Conservation (phyloP, 2,797 vertebrate species). For the Carcharodon carcharias region DNA sequence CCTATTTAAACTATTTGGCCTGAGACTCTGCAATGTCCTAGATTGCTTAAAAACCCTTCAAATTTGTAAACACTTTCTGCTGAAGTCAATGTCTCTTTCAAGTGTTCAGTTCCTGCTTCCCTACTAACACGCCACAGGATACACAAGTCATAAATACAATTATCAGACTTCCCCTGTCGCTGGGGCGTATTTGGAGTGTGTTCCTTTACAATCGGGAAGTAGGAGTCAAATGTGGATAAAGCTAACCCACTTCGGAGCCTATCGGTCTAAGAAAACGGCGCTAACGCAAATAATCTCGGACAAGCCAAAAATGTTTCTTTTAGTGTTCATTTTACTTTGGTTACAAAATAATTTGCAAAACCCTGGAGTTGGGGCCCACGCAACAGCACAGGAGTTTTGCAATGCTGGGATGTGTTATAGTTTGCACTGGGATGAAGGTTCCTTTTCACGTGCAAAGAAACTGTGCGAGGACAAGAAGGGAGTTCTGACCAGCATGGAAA, state of each 20-base stretch:
- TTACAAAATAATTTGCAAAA: not conserved
- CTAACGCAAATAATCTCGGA: not conserved
- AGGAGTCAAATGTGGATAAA: not conserved
- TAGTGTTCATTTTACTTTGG: not conserved
- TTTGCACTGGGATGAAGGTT: not conserved
- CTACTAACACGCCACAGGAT: not conserved
- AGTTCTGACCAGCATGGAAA: slow-evolving; percentile 55
- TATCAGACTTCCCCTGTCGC: not conserved
- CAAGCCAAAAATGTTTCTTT: not conserved
- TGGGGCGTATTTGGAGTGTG: slow-evolving; percentile 12
- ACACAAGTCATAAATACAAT: not conserved
- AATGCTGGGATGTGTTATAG: not conserved
- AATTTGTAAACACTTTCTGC: not conserved
- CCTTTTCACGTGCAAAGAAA: not conserved
- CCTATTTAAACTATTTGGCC: not conserved
- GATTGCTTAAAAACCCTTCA: not conserved
- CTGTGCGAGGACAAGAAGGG: slow-evolving; percentile 40
- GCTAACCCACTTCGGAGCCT: not conserved
- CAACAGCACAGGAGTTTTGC: not conserved
- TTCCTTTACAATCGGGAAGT: not conserved
- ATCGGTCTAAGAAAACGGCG: not conserved
- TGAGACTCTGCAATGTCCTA: not conserved
- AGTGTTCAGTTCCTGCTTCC: not conserved
- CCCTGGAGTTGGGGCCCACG: not conserved
- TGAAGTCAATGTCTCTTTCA: not conserved